Percentiles rank a stretch among this genome's conserved stretches.
Conservation (phyloP, 2,888 invertebrate species). For the Azorinus chamasolen region DNA sequence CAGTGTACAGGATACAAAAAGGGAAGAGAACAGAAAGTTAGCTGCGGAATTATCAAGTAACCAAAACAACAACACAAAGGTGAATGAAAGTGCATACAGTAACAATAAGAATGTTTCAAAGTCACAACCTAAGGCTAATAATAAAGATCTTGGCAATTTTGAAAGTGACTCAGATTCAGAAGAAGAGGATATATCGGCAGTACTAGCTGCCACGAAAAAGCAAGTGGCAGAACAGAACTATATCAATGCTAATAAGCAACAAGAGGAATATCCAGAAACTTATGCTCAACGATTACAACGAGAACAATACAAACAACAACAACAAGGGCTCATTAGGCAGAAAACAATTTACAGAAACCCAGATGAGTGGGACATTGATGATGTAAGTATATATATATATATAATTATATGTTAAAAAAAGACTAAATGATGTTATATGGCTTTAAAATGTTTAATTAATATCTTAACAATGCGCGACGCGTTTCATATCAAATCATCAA, state of each 20-base stretch:
- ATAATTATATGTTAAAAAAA: not conserved
- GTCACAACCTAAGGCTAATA: not conserved
- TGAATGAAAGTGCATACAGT: not conserved
- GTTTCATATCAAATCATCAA: constrained; percentile 3
- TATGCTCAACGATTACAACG: constrained; percentile 73
- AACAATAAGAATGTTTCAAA: constrained; percentile 4
- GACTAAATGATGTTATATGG: no score
- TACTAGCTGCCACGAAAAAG: constrained; percentile 55
- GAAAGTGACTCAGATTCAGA: constrained; percentile 60
- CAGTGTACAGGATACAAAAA: no score
- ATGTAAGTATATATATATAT: constrained; percentile 27
- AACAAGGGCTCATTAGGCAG: constrained; percentile 62
- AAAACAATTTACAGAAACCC: constrained; percentile 73
- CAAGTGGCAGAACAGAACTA: constrained; percentile 36
- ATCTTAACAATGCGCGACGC: no score
- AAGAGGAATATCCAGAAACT: constrained; percentile 63
- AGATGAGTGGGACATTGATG: constrained; percentile 68
- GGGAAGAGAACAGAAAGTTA: no score
- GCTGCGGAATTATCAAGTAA: no score
- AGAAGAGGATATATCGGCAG: constrained; percentile 51
- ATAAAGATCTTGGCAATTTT: constrained; percentile 21
- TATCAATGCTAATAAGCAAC: constrained; percentile 11
- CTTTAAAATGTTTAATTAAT: no score
- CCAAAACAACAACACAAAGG: no score
- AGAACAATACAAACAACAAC: constrained; percentile 66